Base-by-base conservation (phyloP, 2,888 invertebrate species). In the Spisula subtruncata region DNA sequence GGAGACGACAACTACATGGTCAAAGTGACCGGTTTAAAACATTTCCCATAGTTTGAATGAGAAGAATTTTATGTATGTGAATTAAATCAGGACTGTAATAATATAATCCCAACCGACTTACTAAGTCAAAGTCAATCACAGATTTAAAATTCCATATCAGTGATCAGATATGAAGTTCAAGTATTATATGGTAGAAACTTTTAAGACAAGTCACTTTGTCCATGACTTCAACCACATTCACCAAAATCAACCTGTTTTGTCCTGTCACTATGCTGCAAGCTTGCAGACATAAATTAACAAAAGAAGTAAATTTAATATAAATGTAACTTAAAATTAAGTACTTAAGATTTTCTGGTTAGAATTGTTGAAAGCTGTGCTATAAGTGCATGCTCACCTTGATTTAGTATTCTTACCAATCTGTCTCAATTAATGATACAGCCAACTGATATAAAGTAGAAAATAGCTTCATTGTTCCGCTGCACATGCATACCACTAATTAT, bases 121-220 rank as follows among this genome's bases (percentile, higher is more conserved):
- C n/a, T n/a, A n/a, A 75, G 75, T 75, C 75, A 75, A 75, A 75
- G 75, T 75, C 75, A 75, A 75, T 75, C 32, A 75, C 25, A 14
- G 75, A 32, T 75, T 60, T 75, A 75, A 75, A 32, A 75, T 32
- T 75, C 75, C 75, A 16, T 32, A 75, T 75, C 29, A 32, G 75
- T 12, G 32, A 75, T 75, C 75, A 75, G 75, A 32, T 29, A 75
- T 29, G 16, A 32, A 32, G 29, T 32, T 56, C 16, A 60, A n/a
- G 20, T 60, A 60, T 60, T 60, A 35, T 1, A 51, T 51, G 12
- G 41, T 41, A 12, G 5, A 25, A 32, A 75, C 8, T 2, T 41
- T 5, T 41, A 41, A 32, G 32, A 2, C 35, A 32, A 35, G 2
- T 16, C 35, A 32, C 0, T 35, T 32, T 75, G 75, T 35, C 75